These are phyloP conservation scores for Tigriopus californicus DNA, from an alignment of 2,888 invertebrate species.

Conservation along the genomic window DNA sequence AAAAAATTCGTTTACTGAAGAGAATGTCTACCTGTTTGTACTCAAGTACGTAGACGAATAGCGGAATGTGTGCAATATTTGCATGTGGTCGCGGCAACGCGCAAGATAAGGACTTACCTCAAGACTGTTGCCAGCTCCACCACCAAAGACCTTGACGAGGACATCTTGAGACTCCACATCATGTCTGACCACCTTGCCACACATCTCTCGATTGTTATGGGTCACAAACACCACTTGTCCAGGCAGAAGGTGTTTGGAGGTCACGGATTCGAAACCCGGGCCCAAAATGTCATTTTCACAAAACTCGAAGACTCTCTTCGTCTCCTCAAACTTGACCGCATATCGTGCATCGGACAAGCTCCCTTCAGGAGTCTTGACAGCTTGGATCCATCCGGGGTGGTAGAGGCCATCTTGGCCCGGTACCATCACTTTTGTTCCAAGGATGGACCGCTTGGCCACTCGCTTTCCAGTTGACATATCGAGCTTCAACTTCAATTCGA, in stretches of 20 bases:
- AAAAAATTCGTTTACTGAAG: not conserved
- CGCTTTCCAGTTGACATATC: conserved; percentile 79
- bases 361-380: conserved; percentile 49
- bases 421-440: conserved; percentile 86
- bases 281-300: conserved; percentile 71
- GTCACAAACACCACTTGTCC: conserved; percentile 83
- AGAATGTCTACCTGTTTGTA: no score
- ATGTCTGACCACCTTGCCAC: conserved; percentile 55
- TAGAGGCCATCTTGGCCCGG: conserved; percentile 61
- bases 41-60: no score
- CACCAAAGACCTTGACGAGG: conserved; percentile 24
- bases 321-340: conserved; percentile 19
- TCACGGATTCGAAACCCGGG: conserved; percentile 71
- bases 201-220: conserved; percentile 74
- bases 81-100: no score
- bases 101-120: conserved; percentile 16
- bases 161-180: conserved; percentile 61
- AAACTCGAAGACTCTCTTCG: conserved; percentile 39
- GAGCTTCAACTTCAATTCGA: not conserved
- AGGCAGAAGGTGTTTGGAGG: conserved; percentile 51
- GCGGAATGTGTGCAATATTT: no score
- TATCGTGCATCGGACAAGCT: conserved; percentile 18
- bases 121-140: conserved; percentile 10
- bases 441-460: conserved; percentile 85
- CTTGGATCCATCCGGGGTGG: conserved; percentile 79